phyloP scores from a whole-genome alignment of 2,113 vertebrate genomes.

The Pogona vitticeps region DNA sequence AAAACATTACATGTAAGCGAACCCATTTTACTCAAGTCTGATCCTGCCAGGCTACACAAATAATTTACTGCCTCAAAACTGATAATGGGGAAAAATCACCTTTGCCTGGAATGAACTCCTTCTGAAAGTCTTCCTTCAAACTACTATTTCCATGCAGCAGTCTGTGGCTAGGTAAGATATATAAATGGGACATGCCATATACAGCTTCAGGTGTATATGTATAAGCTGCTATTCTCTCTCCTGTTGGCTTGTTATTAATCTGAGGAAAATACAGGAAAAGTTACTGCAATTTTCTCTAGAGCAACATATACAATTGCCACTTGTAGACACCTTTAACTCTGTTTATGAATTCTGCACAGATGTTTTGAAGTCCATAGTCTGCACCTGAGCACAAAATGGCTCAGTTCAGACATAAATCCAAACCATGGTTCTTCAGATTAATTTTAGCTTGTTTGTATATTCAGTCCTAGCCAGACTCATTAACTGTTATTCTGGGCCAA shows the following conservation, averaged over 20 bases:
- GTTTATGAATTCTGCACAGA: background rate
- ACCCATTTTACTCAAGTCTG: background rate
- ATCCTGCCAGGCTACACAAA: constrained; percentile 11
- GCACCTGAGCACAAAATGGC: fast-evolving
- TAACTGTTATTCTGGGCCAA: background rate
- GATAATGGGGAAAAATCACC: constrained; percentile 70
- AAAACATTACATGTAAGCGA: background rate
- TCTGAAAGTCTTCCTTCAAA: constrained; percentile 77
- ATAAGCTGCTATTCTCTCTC: constrained; percentile 88
- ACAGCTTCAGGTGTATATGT: constrained; percentile 88
- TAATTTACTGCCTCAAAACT: background rate
- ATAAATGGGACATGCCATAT: constrained; percentile 88
- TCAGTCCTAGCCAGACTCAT: background rate
- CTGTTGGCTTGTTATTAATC: constrained; percentile 83
- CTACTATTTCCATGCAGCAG: constrained; percentile 83
- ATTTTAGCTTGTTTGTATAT: background rate
- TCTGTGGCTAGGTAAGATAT: constrained; percentile 85
- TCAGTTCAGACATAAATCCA: background rate
- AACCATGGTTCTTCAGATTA: background rate
- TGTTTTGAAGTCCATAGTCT: background rate
- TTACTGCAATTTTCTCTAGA: background rate
- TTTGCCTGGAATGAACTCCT: constrained; percentile 77
- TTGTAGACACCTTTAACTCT: background rate
- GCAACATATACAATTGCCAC: background rate
- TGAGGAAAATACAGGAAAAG: constrained; percentile 60